Percentiles rank a stretch among this genome's conserved stretches.
These are phyloP conservation scores for Microcebus tavaratra DNA, from an alignment of 2,113 vertebrate genomes.

Conservation along the genomic window DNA sequence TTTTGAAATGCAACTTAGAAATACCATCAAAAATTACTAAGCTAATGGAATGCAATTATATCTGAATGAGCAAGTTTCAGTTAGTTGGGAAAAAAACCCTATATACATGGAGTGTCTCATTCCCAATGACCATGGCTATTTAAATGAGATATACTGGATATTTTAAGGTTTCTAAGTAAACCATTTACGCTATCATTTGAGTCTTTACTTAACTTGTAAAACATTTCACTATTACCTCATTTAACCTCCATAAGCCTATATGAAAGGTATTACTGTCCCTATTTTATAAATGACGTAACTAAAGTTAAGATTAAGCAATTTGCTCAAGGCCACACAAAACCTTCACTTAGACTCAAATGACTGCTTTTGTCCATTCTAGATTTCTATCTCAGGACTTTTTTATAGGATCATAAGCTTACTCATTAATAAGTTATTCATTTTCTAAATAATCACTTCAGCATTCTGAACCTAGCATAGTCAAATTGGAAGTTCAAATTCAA, in stretches of 20 bases:
- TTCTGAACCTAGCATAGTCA: background rate
- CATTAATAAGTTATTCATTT: background rate
- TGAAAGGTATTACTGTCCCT: background rate
- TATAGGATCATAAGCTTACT: background rate
- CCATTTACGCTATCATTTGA: background rate
- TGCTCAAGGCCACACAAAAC: background rate
- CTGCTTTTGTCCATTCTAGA: constrained; percentile 3
- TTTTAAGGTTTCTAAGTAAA: background rate
- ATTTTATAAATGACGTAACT: constrained; percentile 1
- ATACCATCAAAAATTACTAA: background rate
- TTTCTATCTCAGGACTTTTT: background rate
- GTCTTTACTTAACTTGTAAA: background rate
- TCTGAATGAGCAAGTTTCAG: background rate
- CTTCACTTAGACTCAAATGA: background rate
- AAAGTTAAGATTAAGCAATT: background rate
- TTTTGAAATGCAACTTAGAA: constrained; percentile 30
- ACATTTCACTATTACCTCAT: background rate
- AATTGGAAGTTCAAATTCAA: background rate
- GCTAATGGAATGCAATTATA: background rate
- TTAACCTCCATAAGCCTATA: background rate
- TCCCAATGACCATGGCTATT: background rate
- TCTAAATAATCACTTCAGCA: background rate
- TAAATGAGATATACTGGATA: background rate
- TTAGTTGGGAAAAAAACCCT: background rate
- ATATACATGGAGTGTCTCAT: background rate